Evolutionary conservation across 1,140 invertebrate genomes (phyloP), one percentile per base, ranked within the genome.

Genomic region (Epicauta chinensis): DNA sequence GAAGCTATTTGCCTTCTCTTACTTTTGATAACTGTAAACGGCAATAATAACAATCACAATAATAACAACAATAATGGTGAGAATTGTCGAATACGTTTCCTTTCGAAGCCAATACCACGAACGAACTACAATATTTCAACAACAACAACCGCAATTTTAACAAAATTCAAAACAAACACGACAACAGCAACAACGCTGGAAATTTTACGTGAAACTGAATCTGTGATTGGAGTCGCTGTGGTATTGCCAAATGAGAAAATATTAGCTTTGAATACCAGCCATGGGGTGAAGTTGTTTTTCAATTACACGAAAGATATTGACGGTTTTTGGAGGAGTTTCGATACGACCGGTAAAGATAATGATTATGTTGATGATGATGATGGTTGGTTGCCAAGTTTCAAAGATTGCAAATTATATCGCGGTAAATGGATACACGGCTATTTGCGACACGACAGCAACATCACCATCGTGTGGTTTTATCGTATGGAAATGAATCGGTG

Each of bases 401-500:
- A 59, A 32, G 61, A 63, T 39, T 67, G 65, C 37, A 36, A 48
- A 37, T 59, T 60, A 16, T 35, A 48, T 12, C 49, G 46, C 12
- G 45, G 23, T 15, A 50, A 16, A 14, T 67, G 65, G 65, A 56
- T 64, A 36, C 59, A 64, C 38, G 48, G 52, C n/a, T 67, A 59
- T 43, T 53, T 10, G 49, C 47, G n/a, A 47, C 45, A 5, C 48
- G 47, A 14, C 11, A 31, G 36, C 1, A 53, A 56, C 17, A n/a
- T 39, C 30, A 61, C 54, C 32, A 59, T 64, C 2, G 71, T 58
- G 0, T 40, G 72, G 10, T 71, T 71, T 45, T 56, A n/a, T 34
- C 32, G 10, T 68, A 16, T 53, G 58, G 2, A 61, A 12, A 41
- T 73, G 41, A 66, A 74, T 58, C 71, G 70, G 49, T 74, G 72